phyloP scores from a whole-genome alignment of 2,797 vertebrate genomes.

The Eidolon dupreanum region DNA sequence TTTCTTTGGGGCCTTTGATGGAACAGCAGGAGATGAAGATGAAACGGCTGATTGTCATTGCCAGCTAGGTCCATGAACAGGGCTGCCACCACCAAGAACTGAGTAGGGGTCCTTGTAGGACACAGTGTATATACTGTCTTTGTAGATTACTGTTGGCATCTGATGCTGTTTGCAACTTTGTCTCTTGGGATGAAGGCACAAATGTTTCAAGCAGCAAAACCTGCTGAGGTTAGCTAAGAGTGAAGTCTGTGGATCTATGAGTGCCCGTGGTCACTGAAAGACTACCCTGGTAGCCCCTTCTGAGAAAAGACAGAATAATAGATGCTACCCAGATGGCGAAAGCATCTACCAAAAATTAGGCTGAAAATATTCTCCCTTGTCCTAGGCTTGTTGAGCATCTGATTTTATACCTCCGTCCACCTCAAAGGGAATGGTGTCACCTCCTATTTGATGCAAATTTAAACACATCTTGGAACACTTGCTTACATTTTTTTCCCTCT shows the following conservation, averaged over 20 bases:
- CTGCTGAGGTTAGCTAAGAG: not conserved
- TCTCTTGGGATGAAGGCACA: not conserved
- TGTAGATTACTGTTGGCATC: not conserved
- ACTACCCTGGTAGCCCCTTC: not conserved
- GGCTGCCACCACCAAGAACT: not conserved
- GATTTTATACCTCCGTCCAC: not conserved
- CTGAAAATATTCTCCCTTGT: not conserved
- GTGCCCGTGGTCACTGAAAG: accelerated
- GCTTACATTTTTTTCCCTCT: not conserved
- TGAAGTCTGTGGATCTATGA: not conserved
- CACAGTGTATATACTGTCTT: accelerated
- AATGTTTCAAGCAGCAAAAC: not conserved
- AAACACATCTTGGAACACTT: not conserved
- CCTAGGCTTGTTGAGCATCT: not conserved
- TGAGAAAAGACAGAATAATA: not conserved
- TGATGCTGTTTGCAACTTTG: not conserved
- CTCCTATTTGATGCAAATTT: not conserved
- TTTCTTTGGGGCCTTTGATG: not conserved
- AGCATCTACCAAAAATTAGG: not conserved
- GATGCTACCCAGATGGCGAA: too few relatives aligned
- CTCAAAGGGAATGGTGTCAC: not conserved
- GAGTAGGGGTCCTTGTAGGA: not conserved
- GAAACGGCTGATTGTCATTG: not conserved
- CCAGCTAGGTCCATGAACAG: not conserved
- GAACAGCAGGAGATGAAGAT: not conserved